Conservation (phyloP, 1,140 invertebrate genomes). For the Paramacrobiotus metropolitanus region DNA sequence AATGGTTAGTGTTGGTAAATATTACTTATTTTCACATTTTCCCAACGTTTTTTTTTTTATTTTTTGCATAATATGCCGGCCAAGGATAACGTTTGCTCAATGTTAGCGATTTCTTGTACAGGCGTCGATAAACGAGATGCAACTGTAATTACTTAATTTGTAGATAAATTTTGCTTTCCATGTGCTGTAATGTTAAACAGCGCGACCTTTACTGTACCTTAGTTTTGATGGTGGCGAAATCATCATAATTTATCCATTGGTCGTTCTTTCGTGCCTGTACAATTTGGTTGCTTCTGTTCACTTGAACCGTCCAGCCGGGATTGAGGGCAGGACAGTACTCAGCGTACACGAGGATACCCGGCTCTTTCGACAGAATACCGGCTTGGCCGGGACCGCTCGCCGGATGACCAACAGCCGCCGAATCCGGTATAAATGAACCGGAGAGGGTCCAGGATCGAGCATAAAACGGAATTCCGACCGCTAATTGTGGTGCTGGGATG, state of each 20-base stretch:
- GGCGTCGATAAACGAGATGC: too few relatives aligned
- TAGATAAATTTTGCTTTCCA: too few relatives aligned
- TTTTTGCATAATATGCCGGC: too few relatives aligned
- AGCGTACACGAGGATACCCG: slow-evolving; percentile 72
- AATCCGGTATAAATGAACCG: slow-evolving; percentile 27
- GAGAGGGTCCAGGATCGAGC: slow-evolving; percentile 56
- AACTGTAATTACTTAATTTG: background rate
- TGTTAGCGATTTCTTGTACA: too few relatives aligned
- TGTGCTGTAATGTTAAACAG: too few relatives aligned
- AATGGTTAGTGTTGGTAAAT: background rate
- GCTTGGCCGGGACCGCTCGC: slow-evolving; percentile 40
- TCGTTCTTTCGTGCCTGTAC: slow-evolving; percentile 44
- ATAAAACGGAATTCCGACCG: slow-evolving; percentile 65
- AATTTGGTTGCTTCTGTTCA: slow-evolving; percentile 38
- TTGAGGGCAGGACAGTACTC: slow-evolving; percentile 46
- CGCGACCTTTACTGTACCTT: too few relatives aligned
- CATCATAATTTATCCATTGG: slow-evolving; percentile 64
- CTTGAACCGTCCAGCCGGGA: slow-evolving; percentile 31
- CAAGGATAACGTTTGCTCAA: too few relatives aligned
- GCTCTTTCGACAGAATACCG: slow-evolving; percentile 59
- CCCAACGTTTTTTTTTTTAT: background rate
- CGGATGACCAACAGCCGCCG: slow-evolving; percentile 25
- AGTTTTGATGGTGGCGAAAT: slow-evolving; percentile 34
- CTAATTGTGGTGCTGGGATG: slow-evolving; percentile 47
- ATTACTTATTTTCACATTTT: background rate